These are phyloP conservation scores for Apolygus lucorum DNA, from an alignment of 1,140 invertebrate species.

Conservation along the genomic window DNA sequence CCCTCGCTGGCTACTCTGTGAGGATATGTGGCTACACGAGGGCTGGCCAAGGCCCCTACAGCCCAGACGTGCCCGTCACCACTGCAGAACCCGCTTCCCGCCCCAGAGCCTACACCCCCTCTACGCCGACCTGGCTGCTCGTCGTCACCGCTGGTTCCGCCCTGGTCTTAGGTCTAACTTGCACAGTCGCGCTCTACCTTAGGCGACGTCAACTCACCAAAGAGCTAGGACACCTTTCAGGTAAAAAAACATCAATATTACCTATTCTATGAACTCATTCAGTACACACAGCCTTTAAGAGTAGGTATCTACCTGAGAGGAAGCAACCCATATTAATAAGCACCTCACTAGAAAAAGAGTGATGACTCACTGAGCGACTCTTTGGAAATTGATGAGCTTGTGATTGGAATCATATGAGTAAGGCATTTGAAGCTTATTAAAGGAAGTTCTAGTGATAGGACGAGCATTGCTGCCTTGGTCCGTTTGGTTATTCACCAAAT, in stretches of 20 bases:
- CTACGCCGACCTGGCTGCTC: slow-evolving; percentile 64
- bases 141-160: slow-evolving; percentile 59
- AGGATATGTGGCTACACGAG: slow-evolving; percentile 63
- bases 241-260: slow-evolving; percentile 25
- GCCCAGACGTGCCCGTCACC: slow-evolving; percentile 35
- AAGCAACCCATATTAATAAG: no score
- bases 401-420: no score
- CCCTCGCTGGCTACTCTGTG: slow-evolving; percentile 57
- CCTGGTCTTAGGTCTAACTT: slow-evolving; percentile 53
- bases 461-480: no score
- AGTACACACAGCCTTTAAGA: no score
- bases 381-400: no score
- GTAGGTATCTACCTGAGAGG: no score
- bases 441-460: no score
- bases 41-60: slow-evolving; percentile 59
- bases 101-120: slow-evolving; percentile 24
- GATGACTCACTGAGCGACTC: no score
- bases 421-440: no score
- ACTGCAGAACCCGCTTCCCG: slow-evolving; percentile 15
- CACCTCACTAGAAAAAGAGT: no score
- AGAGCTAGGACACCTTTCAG: slow-evolving; percentile 34
- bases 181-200: slow-evolving; percentile 49
- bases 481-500: no score
- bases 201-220: slow-evolving; percentile 48
- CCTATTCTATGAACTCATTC: no score